A percentile compares a stretch with the other conserved stretches of the same genome.
phyloP scores from a whole-genome alignment of 2,113 vertebrate genomes.

The Rissa tridactyla region DNA sequence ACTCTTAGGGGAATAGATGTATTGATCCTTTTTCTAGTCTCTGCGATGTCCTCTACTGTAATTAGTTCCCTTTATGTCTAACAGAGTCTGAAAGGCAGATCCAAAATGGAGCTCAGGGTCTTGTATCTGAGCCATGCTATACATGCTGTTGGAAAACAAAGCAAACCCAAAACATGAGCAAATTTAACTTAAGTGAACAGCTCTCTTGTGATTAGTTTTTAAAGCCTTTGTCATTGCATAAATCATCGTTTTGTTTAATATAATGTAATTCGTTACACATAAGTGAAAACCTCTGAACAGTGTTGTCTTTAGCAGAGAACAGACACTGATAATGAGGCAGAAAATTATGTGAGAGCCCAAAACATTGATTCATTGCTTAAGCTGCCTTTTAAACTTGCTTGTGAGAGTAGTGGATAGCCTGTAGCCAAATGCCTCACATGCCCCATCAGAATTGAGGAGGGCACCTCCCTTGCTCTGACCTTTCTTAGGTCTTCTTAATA shows the following conservation, averaged over 20 bases:
- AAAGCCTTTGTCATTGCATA: conserved; percentile 15
- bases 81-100: conserved; percentile 26
- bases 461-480: not conserved
- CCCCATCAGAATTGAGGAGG: not conserved
- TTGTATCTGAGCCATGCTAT: not conserved
- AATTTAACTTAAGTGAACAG: not conserved
- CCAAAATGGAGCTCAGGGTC: not conserved
- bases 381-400: not conserved
- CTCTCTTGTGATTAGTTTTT: conserved; percentile 3
- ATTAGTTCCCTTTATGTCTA: conserved; percentile 33
- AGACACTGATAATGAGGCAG: conserved; percentile 19
- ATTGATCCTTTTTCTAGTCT: conserved; percentile 10
- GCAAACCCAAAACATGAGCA: not conserved
- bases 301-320: not conserved
- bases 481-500: not conserved
- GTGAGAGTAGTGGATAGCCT: not conserved
- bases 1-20: not conserved
- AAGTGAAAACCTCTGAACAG: conserved; percentile 45
- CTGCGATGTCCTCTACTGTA: conserved; percentile 21
- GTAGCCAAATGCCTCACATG: not conserved
- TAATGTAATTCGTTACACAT: conserved; percentile 39
- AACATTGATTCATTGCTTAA: not conserved
- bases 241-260: conserved; percentile 50
- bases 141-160: not conserved
- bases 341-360: not conserved